Evolutionary conservation across 1,140 invertebrate genomes (phyloP), one percentile per base, ranked within the genome.

Genomic region (Eubasilissa regina): DNA sequence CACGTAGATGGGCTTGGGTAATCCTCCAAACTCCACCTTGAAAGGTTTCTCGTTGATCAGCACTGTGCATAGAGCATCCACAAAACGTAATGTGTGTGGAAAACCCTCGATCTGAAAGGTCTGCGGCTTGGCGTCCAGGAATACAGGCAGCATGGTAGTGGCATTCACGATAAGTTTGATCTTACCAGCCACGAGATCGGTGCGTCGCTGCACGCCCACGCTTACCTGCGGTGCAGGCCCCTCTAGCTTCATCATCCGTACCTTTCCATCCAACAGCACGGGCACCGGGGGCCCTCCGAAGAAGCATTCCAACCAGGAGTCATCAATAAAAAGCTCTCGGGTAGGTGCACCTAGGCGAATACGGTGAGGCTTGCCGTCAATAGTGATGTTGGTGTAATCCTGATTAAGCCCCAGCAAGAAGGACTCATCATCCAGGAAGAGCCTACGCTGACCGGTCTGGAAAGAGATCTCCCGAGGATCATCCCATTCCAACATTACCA

Each of bases 341-440:
- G 96, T 97, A 0, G 97, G 97, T 19, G 94, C 95, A 47, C 98
- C 98, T 79, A 99, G 94, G 83, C 94, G 91, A 44, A 99, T 94
- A 78, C 93, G 92, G 85, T 95, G 94, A 8, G 91, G 85, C 86
- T 92, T 88, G 6, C 94, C 94, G 80, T 94, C 93, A 15, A 95
- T 91, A 8, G 91, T 89, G 43, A 95, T 91, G 78, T 94, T 92
- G 81, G 92, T 92, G 83, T 94, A 94, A n/a, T 90, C 90, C 77
- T 94, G 92, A 80, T 94, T 94, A 81, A 96, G 95, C 48, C 89
- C 88, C 21, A 95, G 87, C 0, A 91, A 86, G 48, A 94, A 89
- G 0, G 91, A 90, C 70, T 95, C 93, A 70, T 95, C 93, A 83
- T 95, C 94, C 75, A 95, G 94, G 1, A 90, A 89, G 53, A 95